Evolutionary conservation across 2,113 vertebrate genomes (phyloP).

Genomic region (Camarhynchus parvulus): DNA sequence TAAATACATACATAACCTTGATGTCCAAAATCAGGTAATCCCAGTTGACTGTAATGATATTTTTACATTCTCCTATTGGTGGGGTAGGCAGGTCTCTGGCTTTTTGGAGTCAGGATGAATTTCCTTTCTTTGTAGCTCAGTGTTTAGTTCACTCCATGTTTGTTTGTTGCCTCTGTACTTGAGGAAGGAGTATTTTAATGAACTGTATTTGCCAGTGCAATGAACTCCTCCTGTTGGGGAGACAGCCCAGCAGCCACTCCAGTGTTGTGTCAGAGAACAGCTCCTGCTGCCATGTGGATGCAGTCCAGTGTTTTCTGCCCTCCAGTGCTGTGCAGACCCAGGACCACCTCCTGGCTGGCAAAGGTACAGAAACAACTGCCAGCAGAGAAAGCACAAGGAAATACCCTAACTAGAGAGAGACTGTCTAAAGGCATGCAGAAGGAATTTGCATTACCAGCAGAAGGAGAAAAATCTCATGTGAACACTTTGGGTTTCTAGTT

Average conservation of each 20-base stretch:
- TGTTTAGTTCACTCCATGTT: not conserved
- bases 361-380: not conserved
- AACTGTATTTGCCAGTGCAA: not conserved
- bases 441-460: constrained; percentile 50
- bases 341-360: constrained; percentile 45
- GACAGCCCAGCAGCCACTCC: not conserved
- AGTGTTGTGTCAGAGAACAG: not conserved
- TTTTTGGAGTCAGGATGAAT: not conserved
- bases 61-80: not conserved
- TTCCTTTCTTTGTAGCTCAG: not conserved
- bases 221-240: not conserved
- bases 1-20: not conserved
- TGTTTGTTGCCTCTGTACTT: not conserved
- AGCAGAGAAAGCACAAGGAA: not conserved
- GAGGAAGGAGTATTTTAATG: constrained; percentile 4
- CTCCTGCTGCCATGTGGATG: not conserved
- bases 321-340: not conserved
- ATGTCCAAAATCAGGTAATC: not conserved
- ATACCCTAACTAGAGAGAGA: not conserved
- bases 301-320: constrained; percentile 13
- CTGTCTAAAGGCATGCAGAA: not conserved
- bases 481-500: constrained; percentile 35
- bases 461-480: constrained; percentile 20
- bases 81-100: not conserved
- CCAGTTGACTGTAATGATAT: not conserved